phyloP scores from a whole-genome alignment of 1,140 invertebrate genomes.

The Homalodisca vitripennis region DNA sequence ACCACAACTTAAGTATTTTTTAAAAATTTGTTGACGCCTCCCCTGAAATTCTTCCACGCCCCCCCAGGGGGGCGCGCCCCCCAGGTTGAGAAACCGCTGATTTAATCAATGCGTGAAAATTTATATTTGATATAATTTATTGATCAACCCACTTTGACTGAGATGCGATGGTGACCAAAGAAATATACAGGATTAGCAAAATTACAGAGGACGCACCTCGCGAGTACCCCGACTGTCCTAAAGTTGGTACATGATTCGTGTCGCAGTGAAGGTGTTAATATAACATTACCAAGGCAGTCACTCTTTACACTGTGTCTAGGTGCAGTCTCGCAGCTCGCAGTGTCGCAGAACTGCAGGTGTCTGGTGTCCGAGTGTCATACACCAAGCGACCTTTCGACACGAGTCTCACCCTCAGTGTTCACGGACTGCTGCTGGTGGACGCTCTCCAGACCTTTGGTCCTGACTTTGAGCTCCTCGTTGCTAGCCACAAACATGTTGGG shows the following conservation, averaged over 20 bases:
- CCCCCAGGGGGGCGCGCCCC: too few relatives aligned
- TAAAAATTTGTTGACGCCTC: not conserved
- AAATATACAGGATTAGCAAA: too few relatives aligned
- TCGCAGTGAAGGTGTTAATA: too few relatives aligned
- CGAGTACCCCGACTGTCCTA: too few relatives aligned
- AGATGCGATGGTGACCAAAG: too few relatives aligned
- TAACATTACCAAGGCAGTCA: too few relatives aligned
- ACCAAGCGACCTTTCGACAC: conserved; percentile 70
- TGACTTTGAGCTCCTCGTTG: conserved; percentile 91
- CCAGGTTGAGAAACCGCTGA: not conserved
- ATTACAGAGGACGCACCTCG: too few relatives aligned
- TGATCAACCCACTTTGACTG: too few relatives aligned
- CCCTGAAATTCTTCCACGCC: not conserved
- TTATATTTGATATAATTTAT: too few relatives aligned
- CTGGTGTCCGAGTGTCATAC: conserved; percentile 76
- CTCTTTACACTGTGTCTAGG: conserved; percentile 37
- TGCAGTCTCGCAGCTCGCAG: conserved; percentile 76
- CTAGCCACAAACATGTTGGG: conserved; percentile 92
- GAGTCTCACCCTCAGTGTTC: conserved; percentile 80
- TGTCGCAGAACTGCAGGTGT: conserved; percentile 88
- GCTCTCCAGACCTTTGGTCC: conserved; percentile 92
- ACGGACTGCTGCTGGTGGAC: conserved; percentile 89
- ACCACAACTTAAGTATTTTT: not conserved
- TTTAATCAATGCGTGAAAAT: too few relatives aligned
- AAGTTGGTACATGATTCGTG: too few relatives aligned